Base-by-base conservation (phyloP, 2,888 invertebrate genomes). In the Argyra leucocephala region DNA sequence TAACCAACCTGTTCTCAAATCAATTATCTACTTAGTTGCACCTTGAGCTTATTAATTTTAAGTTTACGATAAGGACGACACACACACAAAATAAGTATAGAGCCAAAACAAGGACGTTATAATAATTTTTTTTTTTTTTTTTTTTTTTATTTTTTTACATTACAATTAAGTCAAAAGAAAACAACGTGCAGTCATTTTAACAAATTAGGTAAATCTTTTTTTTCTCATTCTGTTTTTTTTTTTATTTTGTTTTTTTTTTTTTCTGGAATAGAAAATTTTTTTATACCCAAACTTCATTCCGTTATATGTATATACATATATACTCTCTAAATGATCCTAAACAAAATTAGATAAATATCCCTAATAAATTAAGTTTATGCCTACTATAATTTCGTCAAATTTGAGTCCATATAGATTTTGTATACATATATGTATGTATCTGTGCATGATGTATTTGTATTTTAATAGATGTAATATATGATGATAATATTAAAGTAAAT, bases 1-100 rank as follows among this genome's bases (percentile, higher is more conserved):
- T n/a, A n/a, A 23, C 36, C 22, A 63, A 58, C 37, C 64, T 64
- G 57, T 59, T 63, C 64, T 67, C 64, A 37, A 66, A 64, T 64
- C 62, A 48, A 48, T 48, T 48, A 48, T 48, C 48, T 48, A 48
- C 48, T 48, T 48, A 48, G 48, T 48, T 48, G 48, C 48, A 48
- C 48, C 48, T 48, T 48, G 9, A 48, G 48, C 48, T 48, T 48
- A 48, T 48, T 48, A 48, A 48, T 48, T 48, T 48, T 48, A 48
- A 48, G 15, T 15, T 48, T 31, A 31, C 10, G 18, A 48, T 18
- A 48, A 31, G 31, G 31, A 7, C 10, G 26, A 4, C 26, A 31
- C 12, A 31, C 26, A 26, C 9, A 37, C 37, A 48, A 48, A 18
- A 12, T 48, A 18, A 48, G 10, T 7, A 31, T 7, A 31, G 31